Base-by-base conservation (phyloP, 2,113 vertebrate species). In the Oryzias melastigma region DNA sequence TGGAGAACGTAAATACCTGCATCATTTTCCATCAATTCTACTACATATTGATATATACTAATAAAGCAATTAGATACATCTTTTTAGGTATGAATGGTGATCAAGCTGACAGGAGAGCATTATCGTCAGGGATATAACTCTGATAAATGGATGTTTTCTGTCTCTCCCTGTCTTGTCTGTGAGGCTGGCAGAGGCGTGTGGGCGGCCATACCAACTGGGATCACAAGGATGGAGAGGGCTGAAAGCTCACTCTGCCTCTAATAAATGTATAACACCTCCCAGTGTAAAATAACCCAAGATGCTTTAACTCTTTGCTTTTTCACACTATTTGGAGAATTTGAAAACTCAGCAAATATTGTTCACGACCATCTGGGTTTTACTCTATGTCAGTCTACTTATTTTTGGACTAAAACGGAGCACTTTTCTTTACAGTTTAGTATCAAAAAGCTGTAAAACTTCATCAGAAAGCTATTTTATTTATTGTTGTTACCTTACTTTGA, bases 201-300 rank as follows among this genome's bases (percentile, higher is more conserved):
- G 89, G 89, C 77, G 86, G 78, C 67, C 58, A 50, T 71, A 81
- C 87, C 87, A 90, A 86, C 89, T 90, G 89, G 87, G 89, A 86
- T 86, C 85, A 84, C 69, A 87, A 71, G 75, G 83, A 89, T 82
- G 82, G 84, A 83, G 81, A 86, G 84, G 64, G 70, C 81, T 85
- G 86, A 74, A 74, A 80, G 76, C 80, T 84, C 78, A 58, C 76
- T 87, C 80, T 77, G 80, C 71, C 77, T 87, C 75, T 85, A 85
- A 89, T 90, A 86, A 73, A 84, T 89, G 72, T 88, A 82, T 83
- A 80, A 84, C 86, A 86, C 82, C 71, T 85, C 71, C 62, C 52
- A 62, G 77, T 78, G 70, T 73, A 81, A 81, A 82, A 65, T 61
- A 68, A 59, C 29, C 73, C 83, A 78, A 84, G 84, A 84, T 80